Evolutionary conservation across 2,797 vertebrate genomes (phyloP).

Genomic region (Scolopax bukidnonensis): DNA sequence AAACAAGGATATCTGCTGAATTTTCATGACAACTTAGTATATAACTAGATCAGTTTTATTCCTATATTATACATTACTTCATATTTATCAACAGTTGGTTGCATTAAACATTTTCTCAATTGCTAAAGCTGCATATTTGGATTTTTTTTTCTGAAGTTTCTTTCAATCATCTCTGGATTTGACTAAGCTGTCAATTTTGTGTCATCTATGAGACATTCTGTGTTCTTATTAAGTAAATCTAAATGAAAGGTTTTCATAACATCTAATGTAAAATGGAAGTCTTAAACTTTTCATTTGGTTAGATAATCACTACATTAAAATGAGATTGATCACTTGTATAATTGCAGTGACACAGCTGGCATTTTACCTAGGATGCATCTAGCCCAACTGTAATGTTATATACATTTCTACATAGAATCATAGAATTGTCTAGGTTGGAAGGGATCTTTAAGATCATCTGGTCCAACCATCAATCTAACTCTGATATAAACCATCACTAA

Average conservation of each 20-base stretch:
- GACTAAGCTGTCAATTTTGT: neutral
- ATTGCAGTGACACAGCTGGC: neutral
- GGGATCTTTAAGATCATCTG: too few relatives aligned
- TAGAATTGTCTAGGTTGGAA: too few relatives aligned
- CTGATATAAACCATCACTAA: too few relatives aligned
- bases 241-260: neutral
- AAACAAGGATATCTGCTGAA: neutral
- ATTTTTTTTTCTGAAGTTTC: neutral
- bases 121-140: neutral
- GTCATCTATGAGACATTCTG: neutral
- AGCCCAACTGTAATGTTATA: neutral
- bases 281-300: neutral
- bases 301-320: neutral
- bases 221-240: neutral
- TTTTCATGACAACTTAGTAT: neutral
- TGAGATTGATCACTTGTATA: neutral
- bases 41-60: neutral
- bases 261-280: neutral
- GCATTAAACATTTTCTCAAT: neutral
- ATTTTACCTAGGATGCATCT: neutral
- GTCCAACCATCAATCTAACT: too few relatives aligned
- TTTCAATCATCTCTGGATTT: neutral
- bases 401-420: neutral
- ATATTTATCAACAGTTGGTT: neutral
- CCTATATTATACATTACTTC: neutral